A percentile compares a stretch with the other conserved stretches of the same genome.
These are phyloP conservation scores for Corvus hawaiiensis DNA, from an alignment of 2,113 vertebrate species.

Conservation along the genomic window DNA sequence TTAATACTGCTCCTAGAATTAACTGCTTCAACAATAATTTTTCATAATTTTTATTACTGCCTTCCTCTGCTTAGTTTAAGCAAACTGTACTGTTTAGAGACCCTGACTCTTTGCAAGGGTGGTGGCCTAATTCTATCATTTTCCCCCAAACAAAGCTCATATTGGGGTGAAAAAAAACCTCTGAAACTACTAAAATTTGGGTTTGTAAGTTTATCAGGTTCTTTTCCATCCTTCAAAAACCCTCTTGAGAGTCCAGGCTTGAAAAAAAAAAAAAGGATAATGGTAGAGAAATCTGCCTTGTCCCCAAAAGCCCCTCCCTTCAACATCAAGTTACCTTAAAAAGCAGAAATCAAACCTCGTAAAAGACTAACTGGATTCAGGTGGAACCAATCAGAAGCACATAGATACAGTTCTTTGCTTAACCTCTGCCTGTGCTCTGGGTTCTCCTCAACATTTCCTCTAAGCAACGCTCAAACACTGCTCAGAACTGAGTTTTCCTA, in stretches of 20 bases:
- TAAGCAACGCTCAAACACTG: neutral
- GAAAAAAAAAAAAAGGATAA: neutral
- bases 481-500: neutral
- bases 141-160: neutral
- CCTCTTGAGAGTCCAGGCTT: neutral
- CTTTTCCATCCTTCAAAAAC: neutral
- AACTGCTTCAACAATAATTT: neutral
- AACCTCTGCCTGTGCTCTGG: neutral
- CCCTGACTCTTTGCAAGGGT: neutral
- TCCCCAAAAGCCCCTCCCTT: neutral
- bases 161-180: neutral
- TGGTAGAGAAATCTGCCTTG: neutral
- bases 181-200: neutral
- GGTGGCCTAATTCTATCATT: too few species aligned
- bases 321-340: neutral
- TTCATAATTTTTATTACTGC: neutral
- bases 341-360: neutral
- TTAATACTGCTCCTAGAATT: neutral
- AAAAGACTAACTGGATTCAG: neutral
- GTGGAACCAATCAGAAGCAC: neutral
- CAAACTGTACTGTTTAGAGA: neutral
- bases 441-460: neutral
- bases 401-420: rapidly evolving
- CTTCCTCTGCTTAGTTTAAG: neutral
- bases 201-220: neutral